Conservation (phyloP, 2,797 vertebrate genomes). For the Falco concolor region DNA sequence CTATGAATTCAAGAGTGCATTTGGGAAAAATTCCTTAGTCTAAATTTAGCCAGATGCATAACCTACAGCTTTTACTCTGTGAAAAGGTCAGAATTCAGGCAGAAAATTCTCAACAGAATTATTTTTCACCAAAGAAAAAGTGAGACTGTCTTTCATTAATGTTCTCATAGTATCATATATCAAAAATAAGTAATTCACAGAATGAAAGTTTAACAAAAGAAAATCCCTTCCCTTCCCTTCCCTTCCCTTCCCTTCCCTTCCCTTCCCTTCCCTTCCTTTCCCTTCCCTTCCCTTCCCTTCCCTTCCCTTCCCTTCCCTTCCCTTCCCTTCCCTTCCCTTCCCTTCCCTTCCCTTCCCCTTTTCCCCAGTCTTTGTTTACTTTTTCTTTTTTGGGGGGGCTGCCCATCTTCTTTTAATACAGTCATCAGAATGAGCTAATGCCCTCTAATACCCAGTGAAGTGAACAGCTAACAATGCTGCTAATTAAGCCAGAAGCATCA, state of each 20-base stretch:
- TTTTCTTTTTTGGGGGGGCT: accelerated
- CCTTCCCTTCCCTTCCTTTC: accelerated
- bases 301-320: accelerated
- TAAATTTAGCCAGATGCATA: slow-evolving; percentile 2
- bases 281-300: no score
- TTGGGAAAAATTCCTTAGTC: not conserved
- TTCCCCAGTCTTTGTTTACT: no score
- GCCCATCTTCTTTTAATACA: not conserved
- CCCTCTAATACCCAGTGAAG: not conserved
- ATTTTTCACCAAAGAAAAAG: not conserved
- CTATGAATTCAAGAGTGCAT: not conserved
- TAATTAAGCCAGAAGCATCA: not conserved
- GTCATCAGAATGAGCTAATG: not conserved
- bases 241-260: no score
- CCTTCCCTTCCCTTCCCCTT: no score
- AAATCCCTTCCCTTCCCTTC: not conserved
- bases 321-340: no score
- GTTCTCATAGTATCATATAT: not conserved
- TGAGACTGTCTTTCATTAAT: not conserved
- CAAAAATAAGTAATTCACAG: not conserved
- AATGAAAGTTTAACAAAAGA: not conserved
- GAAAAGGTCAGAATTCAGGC: not conserved
- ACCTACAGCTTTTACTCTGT: not conserved
- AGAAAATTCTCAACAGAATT: not conserved
- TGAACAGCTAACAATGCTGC: not conserved